phyloP scores from a whole-genome alignment of 2,888 invertebrate genomes.

The Orthosia cruda region DNA sequence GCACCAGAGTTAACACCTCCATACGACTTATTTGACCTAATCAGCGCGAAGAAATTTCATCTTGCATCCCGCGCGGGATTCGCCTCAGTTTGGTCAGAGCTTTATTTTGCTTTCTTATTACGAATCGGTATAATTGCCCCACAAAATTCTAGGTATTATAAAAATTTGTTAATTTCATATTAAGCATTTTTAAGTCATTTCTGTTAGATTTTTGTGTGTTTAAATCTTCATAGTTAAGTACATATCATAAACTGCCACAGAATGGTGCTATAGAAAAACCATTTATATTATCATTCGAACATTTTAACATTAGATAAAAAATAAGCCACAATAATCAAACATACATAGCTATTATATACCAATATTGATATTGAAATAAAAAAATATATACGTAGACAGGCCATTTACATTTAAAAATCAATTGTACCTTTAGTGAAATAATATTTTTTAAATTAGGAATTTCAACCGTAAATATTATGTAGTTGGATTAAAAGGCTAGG shows the following conservation, averaged over 20 bases:
- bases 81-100: background rate
- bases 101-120: background rate
- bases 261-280: slow-evolving; percentile 57
- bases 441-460: background rate
- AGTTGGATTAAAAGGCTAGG: slow-evolving; percentile 12
- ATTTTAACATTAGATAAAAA: background rate
- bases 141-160: background rate
- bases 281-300: slow-evolving; percentile 8
- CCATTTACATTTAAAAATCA: background rate
- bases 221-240: slow-evolving; percentile 19
- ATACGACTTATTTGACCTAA: background rate
- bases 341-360: slow-evolving; percentile 8
- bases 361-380: slow-evolving; percentile 8
- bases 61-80: background rate
- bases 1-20: background rate
- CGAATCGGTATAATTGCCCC: background rate
- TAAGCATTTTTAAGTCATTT: slow-evolving; percentile 15
- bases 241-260: slow-evolving; percentile 50
- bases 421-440: background rate
- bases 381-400: slow-evolving; percentile 17
- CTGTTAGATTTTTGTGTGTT: background rate
- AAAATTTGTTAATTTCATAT: slow-evolving; percentile 9
- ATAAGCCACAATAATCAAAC: background rate
- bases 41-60: background rate
- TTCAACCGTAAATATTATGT: background rate